These are phyloP conservation scores for Decapterus maruadsi DNA, from an alignment of 2,797 vertebrate species.

Conservation along the genomic window DNA sequence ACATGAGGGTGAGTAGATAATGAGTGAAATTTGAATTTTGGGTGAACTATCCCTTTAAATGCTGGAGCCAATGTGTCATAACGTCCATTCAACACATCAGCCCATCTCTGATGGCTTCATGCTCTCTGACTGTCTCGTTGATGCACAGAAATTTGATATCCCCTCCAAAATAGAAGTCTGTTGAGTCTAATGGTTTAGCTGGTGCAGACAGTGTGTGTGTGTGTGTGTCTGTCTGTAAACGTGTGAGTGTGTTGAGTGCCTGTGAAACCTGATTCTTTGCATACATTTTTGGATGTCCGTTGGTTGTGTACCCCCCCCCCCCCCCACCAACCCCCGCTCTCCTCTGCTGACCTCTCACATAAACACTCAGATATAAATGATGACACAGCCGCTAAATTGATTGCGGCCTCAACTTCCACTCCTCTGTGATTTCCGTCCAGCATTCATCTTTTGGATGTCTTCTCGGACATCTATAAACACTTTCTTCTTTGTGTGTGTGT, in stretches of 20 bases:
- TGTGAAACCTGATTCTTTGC: constrained; percentile 20
- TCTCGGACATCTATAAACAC: constrained; percentile 8
- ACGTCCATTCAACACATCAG: constrained; percentile 44
- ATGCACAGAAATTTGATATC: constrained; percentile 61
- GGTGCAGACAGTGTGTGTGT: constrained; percentile 15
- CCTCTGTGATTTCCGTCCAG: constrained; percentile 19
- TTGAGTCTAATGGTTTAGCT: constrained; percentile 53
- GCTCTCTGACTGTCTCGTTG: constrained; percentile 48
- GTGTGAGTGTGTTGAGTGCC: constrained; percentile 8
- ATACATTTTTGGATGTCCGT: constrained; percentile 31
- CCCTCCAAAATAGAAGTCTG: constrained; percentile 59
- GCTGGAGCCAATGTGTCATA: constrained; percentile 29
- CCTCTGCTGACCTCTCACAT: background rate
- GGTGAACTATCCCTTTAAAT: too few relatives aligned
- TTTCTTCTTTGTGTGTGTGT: constrained; percentile 14
- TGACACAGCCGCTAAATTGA: constrained; percentile 34
- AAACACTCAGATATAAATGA: constrained; percentile 22
- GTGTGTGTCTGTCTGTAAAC: background rate
- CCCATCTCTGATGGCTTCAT: constrained; percentile 43
- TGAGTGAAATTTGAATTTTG: too few relatives aligned
- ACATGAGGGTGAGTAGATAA: too few relatives aligned
- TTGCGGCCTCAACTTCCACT: background rate
- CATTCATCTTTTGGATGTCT: constrained; percentile 6
- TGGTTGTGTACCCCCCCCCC: background rate
- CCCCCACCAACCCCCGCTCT: background rate